A percentile compares a stretch with the other conserved stretches of the same genome.
Evolutionary conservation across 2,888 invertebrate species (phyloP).

Genomic region (Galerucella calmariensis): DNA sequence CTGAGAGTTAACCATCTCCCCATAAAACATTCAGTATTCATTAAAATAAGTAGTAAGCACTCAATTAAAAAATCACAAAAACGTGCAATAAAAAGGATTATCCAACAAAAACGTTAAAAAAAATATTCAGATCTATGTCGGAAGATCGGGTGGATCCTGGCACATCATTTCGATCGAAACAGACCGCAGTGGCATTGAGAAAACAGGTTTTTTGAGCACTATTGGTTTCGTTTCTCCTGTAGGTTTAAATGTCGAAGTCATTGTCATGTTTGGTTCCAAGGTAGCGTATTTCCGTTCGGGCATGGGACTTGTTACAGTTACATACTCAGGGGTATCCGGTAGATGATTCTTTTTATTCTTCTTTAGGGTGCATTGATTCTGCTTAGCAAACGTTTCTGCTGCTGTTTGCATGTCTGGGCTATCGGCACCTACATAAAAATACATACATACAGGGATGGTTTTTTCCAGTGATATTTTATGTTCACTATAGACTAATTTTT

Average conservation of each 20-base stretch:
- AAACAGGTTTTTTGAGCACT: constrained; percentile 76
- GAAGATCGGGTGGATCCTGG: constrained; percentile 55
- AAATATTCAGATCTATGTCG: constrained; percentile 48
- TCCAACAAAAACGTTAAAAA: constrained; percentile 16
- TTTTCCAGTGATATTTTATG: not conserved
- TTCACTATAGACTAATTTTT: not conserved
- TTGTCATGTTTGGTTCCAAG: constrained; percentile 53
- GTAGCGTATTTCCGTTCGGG: constrained; percentile 60
- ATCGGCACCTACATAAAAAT: constrained; percentile 46
- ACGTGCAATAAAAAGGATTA: constrained; percentile 28
- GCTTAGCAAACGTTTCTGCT: constrained; percentile 82
- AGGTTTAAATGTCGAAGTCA: constrained; percentile 71
- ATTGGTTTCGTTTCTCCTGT: constrained; percentile 85
- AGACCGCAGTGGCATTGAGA: constrained; percentile 66
- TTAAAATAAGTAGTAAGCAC: constrained; percentile 27
- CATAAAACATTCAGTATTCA: constrained; percentile 9
- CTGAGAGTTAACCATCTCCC: constrained; percentile 10
- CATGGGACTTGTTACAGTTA: constrained; percentile 59
- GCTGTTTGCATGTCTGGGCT: constrained; percentile 78
- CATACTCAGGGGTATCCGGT: constrained; percentile 55
- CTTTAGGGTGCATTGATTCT: constrained; percentile 81
- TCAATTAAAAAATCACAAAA: constrained; percentile 32
- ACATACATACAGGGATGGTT: not conserved
- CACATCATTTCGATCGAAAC: constrained; percentile 56
- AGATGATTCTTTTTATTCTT: constrained; percentile 70